phyloP scores from a whole-genome alignment of 2,888 invertebrate genomes.

The Plagiodera versicolora region DNA sequence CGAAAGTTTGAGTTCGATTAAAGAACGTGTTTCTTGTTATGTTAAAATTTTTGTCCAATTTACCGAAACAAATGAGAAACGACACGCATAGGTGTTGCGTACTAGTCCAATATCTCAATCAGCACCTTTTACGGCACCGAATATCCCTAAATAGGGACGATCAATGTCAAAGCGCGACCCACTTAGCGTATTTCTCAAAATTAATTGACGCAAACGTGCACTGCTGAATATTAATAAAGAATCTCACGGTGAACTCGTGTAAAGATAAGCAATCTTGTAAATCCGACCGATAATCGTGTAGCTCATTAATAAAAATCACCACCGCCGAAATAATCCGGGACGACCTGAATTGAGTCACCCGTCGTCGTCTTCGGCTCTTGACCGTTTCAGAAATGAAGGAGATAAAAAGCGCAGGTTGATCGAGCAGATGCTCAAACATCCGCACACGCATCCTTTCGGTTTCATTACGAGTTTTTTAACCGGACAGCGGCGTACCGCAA shows the following conservation, averaged over 20 bases:
- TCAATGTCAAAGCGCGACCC: background rate
- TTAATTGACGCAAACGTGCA: background rate
- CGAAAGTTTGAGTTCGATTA: too few relatives aligned
- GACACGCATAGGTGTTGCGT: too few relatives aligned
- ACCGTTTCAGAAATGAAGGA: slow-evolving; percentile 4
- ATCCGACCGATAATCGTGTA: background rate
- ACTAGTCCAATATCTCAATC: background rate
- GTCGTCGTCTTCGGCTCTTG: background rate
- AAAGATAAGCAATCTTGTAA: background rate
- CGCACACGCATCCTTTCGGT: slow-evolving; percentile 4
- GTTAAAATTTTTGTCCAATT: too few relatives aligned
- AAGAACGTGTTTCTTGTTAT: too few relatives aligned
- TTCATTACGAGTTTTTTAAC: background rate
- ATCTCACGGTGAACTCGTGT: background rate
- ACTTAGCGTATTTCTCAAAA: background rate
- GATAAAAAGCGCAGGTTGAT: slow-evolving; percentile 1
- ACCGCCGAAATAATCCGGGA: background rate
- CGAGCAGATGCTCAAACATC: slow-evolving; percentile 10
- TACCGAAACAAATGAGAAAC: too few relatives aligned
- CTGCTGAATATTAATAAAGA: background rate
- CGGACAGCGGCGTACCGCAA: background rate
- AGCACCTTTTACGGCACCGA: background rate
- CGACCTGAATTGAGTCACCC: slow-evolving; percentile 12
- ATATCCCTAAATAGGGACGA: background rate
- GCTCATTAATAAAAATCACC: background rate